Evolutionary conservation across 2,113 vertebrate species (phyloP).

Genomic region (Myodes glareolus): DNA sequence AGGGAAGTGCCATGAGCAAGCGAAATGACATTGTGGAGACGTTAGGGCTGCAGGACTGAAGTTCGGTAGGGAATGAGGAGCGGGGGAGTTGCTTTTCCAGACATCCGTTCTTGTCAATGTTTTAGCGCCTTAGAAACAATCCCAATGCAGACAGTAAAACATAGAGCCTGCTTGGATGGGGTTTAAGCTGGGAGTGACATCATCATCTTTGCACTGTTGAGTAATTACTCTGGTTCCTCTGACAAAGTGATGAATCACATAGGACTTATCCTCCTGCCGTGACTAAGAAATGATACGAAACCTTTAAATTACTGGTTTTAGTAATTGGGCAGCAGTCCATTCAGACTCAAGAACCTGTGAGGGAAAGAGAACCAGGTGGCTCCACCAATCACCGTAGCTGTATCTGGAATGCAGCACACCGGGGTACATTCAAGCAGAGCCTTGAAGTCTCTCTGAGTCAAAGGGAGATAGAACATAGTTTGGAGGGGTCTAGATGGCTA

Average conservation of each 20-base stretch:
- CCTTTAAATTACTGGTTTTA: neutral
- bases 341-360: neutral
- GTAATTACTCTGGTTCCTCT: neutral
- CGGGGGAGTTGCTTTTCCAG: neutral
- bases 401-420: neutral
- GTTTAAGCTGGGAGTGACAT: slow-evolving; percentile 7
- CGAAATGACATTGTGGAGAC: neutral
- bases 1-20: neutral
- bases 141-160: neutral
- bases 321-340: neutral
- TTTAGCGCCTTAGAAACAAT: neutral
- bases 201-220: neutral
- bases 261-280: neutral
- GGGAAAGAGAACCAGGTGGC: slow-evolving; percentile 8
- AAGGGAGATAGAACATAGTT: neutral
- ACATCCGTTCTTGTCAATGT: neutral
- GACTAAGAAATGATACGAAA: neutral
- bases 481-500: neutral
- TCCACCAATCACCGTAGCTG: neutral
- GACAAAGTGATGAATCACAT: neutral
- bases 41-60: neutral
- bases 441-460: neutral
- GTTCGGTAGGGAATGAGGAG: neutral
- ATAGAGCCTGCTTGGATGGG: neutral
- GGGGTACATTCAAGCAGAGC: neutral